Conservation (phyloP, 1,140 invertebrate genomes). For the Camponotus vicinus region DNA sequence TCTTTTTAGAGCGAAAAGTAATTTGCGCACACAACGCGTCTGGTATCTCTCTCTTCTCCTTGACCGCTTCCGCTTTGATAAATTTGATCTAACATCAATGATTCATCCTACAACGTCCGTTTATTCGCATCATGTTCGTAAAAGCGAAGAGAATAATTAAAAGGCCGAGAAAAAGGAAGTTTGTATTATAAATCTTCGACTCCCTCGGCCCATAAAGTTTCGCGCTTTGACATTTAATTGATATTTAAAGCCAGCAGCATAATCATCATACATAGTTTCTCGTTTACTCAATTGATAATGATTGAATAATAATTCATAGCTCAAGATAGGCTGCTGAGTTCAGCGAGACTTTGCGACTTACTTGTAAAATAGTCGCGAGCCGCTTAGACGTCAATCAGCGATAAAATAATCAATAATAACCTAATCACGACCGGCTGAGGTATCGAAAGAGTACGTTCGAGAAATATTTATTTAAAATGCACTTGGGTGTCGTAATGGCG, state of each 20-base stretch:
- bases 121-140: constrained; percentile 14
- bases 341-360: neutral
- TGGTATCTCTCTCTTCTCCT: neutral
- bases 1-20: constrained; percentile 32
- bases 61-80: constrained; percentile 9
- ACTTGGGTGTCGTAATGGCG: constrained; percentile 10
- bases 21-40: neutral
- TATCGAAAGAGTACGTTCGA: neutral
- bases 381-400: neutral
- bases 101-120: constrained; percentile 25
- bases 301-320: neutral
- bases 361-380: neutral
- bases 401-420: neutral
- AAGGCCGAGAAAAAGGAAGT: neutral
- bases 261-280: neutral
- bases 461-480: neutral
- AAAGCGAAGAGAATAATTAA: neutral
- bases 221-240: constrained; percentile 37
- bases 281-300: neutral
- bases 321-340: neutral
- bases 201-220: neutral
- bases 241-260: constrained; percentile 26
- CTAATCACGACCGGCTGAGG: neutral
- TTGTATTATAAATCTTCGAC: neutral
- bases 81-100: neutral